Base-by-base conservation (phyloP, 2,888 invertebrate species). In the Agrotis segetum region DNA sequence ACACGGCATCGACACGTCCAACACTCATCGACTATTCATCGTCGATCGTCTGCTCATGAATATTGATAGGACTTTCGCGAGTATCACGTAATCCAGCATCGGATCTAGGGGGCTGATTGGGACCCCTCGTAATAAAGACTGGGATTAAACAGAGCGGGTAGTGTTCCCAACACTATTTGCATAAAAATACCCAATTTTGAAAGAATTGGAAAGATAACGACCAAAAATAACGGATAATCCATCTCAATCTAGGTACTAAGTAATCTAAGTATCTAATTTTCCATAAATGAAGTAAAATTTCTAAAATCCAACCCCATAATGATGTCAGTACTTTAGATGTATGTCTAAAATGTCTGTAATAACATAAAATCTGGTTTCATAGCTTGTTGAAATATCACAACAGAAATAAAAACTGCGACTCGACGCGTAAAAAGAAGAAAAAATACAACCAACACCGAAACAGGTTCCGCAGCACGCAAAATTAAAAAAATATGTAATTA, bases 11-110 rank as follows among this genome's bases (percentile, higher is more conserved):
- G 72, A 77, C 71, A 80, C 65, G 72, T 75, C 66, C 78, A 72
- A 75, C 84, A 83, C 90, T 92, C 92, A 91, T 93, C 92, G 92
- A 89, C 92, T 93, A 93, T 93, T 93, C 94, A 93, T 92, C 89
- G 90, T 84, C 89, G 85, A 87, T 85, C 85, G 85, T 87, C 88
- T 85, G 79, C 87, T 90, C 90, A 95, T 95, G 93, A 93, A 95
- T 95, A 95, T 95, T 93, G 89, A 95, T 93, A 85, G 74, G 85
- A 90, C 89, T 92, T 92, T 92, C 92, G 89, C 91, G 89, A 87
- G 85, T 87, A 88, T 91, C 91, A 91, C 92, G 91, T 93, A 93
- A 94, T 93, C 90, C 88, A 85, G 85, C 82, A 77, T 84, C 79
- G 87, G 86, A 88, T 88, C 89, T 87, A 85, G 81, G 79, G 80